Base-by-base conservation (phyloP, 2,797 vertebrate species). In the Acipenser ruthenus region DNA sequence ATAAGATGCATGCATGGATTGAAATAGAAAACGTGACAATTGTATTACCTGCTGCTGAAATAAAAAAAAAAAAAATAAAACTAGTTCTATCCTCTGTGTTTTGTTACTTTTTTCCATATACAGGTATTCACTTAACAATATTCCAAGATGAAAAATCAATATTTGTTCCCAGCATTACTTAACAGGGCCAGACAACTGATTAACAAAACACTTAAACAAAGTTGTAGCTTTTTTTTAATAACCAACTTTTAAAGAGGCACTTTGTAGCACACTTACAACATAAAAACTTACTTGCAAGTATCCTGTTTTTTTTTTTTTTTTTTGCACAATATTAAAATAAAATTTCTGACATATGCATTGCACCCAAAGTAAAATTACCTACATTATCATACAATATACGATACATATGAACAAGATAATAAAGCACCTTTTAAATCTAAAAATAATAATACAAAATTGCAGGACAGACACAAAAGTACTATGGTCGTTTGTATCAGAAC, bases 291-390 rank as follows among this genome's bases (percentile, higher is more conserved):
- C 85, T 79, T 78, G 77, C 77, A 85, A 84, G 86, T 88, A 78
- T 84, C 79, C 86, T 87, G 83, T 82, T 88, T 87, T 83, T 88
- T 80, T 83, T 79, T 91, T 91, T 86, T 88, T 87, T 84, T 77
- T 92, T 84, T 92, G 89, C 83, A 89, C 90, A 92, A 94, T 92
- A 94, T 89, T 94, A 95, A 94, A 96, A 97, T 95, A 95, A 93
- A 91, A 86, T 86, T 92, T 91, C 90, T 84, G 65, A 86, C 86
- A 89, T 79, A 93, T 85, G 91, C 91, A 94, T 95, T 92, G 93
- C 93, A 97, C 88, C 87, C 87, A 88, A 92, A 84, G 86, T 85
- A 83, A 75, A 63, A 90, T 89, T 93, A 93, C 89, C 91, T 94
- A 93, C 89, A 93, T 90, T 92, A 93, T 89, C 86, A 88, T 91